Evolutionary conservation across 2,113 vertebrate genomes (phyloP), one percentile per base, ranked within the genome.

Genomic region (Halichoeres trimaculatus): DNA sequence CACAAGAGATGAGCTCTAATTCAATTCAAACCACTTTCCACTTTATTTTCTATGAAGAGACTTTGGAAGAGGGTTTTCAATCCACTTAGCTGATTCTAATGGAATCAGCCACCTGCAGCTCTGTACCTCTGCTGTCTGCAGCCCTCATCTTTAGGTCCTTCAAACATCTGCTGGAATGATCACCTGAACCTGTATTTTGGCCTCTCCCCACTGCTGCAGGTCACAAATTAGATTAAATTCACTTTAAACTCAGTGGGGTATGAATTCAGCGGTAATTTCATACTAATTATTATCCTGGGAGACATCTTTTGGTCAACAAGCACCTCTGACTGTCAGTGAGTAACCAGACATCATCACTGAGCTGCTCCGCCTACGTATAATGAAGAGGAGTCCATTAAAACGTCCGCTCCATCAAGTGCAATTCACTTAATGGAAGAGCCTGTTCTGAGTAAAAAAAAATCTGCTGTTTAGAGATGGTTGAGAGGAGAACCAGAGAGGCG

Each of bases 371-470:
- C 47, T 17, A 24, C 57, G 67, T 70, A 87, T 87, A 84, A 80
- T 70, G 81, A 85, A 88, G 79, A 70, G 34, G 71, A 86, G 74
- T 89, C 79, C 84, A 91, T 92, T 91, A 91, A 88, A 89, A 81
- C 0, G 10, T 69, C 70, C 65, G 79, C 78, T 76, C 64, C 71
- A 78, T 87, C 74, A 82, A 91, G 84, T 66, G 76, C 70, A 85
- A 91, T 89, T 84, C 71, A 77, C 78, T 78, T 92, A 91, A 82
- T 90, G 90, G 76, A 89, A 76, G 66, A 67, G 68, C 54, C 58
- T 56, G 66, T 66, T 72, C 70, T 50, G 76, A 80, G 40, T 23
- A 22, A 41, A 73, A 75, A 70, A 79, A 38, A 10, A 8, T 5
- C 4, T 11, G 47, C 40, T 41, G 22, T 74, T 86, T 74, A 59